Evolutionary conservation across 2,113 vertebrate species (phyloP).

Genomic region (Gallinago jamesoni): DNA sequence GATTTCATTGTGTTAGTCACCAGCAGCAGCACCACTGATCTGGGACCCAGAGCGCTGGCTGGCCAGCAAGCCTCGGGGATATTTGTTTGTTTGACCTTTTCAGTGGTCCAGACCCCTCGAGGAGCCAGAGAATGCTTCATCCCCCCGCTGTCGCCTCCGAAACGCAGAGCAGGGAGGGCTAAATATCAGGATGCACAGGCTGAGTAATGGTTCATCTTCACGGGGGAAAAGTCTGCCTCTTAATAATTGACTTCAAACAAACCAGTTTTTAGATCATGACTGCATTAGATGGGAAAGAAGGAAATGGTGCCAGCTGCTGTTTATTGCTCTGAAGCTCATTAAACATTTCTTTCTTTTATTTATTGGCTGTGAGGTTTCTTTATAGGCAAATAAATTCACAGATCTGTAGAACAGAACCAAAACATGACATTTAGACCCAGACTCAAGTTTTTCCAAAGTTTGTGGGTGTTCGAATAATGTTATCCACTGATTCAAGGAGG

Average conservation of each 20-base stretch:
- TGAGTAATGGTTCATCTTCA: neutral
- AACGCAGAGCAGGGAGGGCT: neutral
- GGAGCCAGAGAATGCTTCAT: conserved; percentile 4
- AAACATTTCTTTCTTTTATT: neutral
- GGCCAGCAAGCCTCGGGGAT: conserved; percentile 16
- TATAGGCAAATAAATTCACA: neutral
- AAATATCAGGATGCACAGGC: neutral
- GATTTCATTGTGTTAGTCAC: conserved; percentile 72
- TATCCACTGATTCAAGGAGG: neutral
- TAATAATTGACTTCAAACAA: neutral
- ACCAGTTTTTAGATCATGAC: neutral
- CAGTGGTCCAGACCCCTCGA: conserved; percentile 13
- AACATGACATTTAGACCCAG: neutral
- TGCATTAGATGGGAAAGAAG: neutral
- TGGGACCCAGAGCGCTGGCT: conserved; percentile 36
- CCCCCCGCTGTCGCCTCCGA: neutral
- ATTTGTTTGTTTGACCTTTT: conserved; percentile 46
- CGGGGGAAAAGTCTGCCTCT: neutral
- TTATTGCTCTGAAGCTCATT: neutral
- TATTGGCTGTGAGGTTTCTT: neutral
- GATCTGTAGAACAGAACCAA: neutral
- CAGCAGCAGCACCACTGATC: conserved; percentile 53
- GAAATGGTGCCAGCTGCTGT: neutral
- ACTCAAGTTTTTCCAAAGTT: neutral
- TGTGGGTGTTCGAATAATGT: neutral